phyloP scores from a whole-genome alignment of 1,140 invertebrate species.

The Drosophila tropicalis region DNA sequence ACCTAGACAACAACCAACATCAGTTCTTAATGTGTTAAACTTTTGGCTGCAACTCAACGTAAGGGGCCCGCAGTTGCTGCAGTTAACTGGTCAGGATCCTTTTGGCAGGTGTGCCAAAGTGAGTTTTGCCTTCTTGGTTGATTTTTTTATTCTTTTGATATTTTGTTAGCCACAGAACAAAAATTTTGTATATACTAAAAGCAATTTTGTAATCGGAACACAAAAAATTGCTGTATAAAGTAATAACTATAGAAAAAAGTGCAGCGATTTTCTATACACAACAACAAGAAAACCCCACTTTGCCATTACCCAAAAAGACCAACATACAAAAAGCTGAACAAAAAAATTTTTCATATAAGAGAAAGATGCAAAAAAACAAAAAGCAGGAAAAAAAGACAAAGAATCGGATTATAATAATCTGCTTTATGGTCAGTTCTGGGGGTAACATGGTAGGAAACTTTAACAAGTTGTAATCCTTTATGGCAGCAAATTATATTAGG shows the following conservation, averaged over 20 bases:
- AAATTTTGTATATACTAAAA: slow-evolving; percentile 62
- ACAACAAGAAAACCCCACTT: slow-evolving; percentile 46
- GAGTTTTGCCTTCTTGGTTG: slow-evolving; percentile 48
- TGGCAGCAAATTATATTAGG: slow-evolving; percentile 62
- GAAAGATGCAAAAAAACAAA: not conserved
- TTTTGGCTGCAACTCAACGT: slow-evolving; percentile 75
- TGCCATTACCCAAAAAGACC: slow-evolving; percentile 35
- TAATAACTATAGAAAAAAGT: slow-evolving; percentile 78
- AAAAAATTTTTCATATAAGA: slow-evolving; percentile 33
- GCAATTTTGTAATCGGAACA: slow-evolving; percentile 74
- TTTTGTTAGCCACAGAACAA: slow-evolving; percentile 12
- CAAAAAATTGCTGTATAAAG: slow-evolving; percentile 64
- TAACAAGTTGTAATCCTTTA: slow-evolving; percentile 68
- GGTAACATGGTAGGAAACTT: slow-evolving; percentile 32
- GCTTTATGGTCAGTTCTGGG: slow-evolving; percentile 39
- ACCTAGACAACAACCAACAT: slow-evolving; percentile 52
- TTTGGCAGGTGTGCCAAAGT: slow-evolving; percentile 61
- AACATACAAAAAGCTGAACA: slow-evolving; percentile 40
- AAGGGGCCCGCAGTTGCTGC: slow-evolving; percentile 44
- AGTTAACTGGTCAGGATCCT: slow-evolving; percentile 39
- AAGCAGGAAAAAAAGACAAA: slow-evolving; percentile 1
- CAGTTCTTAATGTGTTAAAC: slow-evolving; percentile 76
- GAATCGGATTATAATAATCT: slow-evolving; percentile 79
- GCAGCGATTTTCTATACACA: slow-evolving; percentile 57
- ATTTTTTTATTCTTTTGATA: too few relatives aligned